Base-by-base conservation (phyloP, 2,797 vertebrate genomes). In the Eptatretus atami region DNA sequence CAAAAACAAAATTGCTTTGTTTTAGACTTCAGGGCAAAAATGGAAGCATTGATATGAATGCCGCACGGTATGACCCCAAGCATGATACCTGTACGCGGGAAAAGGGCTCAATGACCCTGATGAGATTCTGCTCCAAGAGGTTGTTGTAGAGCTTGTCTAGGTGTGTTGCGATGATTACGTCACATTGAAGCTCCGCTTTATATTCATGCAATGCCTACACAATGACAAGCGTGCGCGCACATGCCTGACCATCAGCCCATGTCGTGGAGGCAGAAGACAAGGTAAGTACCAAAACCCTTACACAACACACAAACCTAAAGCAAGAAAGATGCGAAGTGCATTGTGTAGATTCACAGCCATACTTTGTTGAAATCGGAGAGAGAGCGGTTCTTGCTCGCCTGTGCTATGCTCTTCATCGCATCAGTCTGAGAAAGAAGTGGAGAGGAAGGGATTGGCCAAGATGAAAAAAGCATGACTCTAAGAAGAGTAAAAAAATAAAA, bases 301-400 rank as follows among this genome's bases (percentile, higher is more conserved):
- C 31, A 44, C 31, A 44, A 44, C 6, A 44, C 31, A 44, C 31
- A 44, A 44, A 44, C 31, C 31, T 44, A 44, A 44, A 44, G 31
- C 31, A 44, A 44, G 31, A 44, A 44, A 44, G 31, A 44, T 65
- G 19, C 3, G 15, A 19, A 19, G 31, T 44, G 31, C 31, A 44
- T 44, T 44, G 31, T 44, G 31, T 8, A 44, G 31, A 44, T 44
- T 44, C 31, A 44, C 31, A 44, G 11, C 69, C 79, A 71, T 71
- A 94, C 90, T 83, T 94, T 87, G 73, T 98, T 86, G 71, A 98
- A 95, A 71, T 96, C 86, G 67, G 86, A 86, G 69, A 98, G 78
- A 0, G 90, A 98, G 67, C 90, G 78, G 77, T 98, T 94, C 80
- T 98, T 95, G 72, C 90, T 98, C 71, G 90, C 88, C 72, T 80